phyloP scores from a whole-genome alignment of 2,888 invertebrate species.

The Drosophila longiperda region DNA sequence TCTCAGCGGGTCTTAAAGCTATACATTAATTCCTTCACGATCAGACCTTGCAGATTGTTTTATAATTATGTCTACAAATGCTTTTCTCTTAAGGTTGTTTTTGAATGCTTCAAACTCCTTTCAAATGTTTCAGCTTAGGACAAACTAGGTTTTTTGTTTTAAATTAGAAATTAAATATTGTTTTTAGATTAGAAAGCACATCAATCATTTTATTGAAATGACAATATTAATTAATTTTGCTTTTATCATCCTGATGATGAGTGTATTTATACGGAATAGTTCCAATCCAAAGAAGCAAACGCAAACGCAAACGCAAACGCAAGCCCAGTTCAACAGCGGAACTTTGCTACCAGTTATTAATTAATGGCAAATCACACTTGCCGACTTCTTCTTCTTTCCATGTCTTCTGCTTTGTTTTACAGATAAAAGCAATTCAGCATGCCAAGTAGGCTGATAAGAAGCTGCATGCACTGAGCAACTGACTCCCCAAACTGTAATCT shows the following conservation, averaged over 20 bases:
- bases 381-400: slow-evolving; percentile 29
- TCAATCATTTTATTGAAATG: neutral
- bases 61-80: too few relatives aligned
- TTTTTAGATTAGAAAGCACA: too few relatives aligned
- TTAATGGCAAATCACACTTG: slow-evolving; percentile 48
- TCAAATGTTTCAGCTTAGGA: neutral
- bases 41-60: neutral
- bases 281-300: slow-evolving; percentile 32
- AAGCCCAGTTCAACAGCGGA: slow-evolving; percentile 16
- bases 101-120: neutral
- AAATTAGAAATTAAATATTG: too few relatives aligned
- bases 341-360: slow-evolving; percentile 46
- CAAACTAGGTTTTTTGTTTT: neutral
- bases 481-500: neutral
- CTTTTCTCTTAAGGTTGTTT: neutral
- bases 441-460: slow-evolving; percentile 30
- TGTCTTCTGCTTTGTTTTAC: slow-evolving; percentile 30
- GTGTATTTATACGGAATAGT: neutral
- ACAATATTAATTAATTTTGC: neutral
- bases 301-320: slow-evolving; percentile 45
- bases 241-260: neutral
- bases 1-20: neutral
- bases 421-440: slow-evolving; percentile 34
- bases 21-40: neutral
- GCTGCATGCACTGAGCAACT: slow-evolving; percentile 31